Percentiles rank a stretch among this genome's conserved stretches.
These are phyloP conservation scores for Dermatemys mawii DNA, from an alignment of 2,113 vertebrate species.

Conservation along the genomic window DNA sequence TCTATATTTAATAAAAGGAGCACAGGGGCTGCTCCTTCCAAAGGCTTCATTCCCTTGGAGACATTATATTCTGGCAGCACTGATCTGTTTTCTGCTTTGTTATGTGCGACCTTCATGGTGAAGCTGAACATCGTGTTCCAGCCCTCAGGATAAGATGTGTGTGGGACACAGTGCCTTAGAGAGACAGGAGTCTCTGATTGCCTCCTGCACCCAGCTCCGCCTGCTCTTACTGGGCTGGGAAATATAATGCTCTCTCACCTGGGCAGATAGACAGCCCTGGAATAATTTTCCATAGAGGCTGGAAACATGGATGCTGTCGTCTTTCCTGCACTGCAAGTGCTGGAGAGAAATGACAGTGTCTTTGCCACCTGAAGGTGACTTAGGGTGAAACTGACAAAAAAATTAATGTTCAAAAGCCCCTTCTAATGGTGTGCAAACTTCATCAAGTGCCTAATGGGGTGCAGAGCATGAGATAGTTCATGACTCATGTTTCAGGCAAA, in stretches of 20 bases:
- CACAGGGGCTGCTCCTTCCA: background rate
- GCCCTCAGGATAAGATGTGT: background rate
- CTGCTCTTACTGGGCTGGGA: background rate
- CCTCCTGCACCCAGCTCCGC: background rate
- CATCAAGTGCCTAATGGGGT: background rate
- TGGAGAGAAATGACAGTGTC: background rate
- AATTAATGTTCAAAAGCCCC: background rate
- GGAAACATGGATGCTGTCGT: rapidly evolving
- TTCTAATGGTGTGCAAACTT: background rate
- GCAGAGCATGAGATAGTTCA: background rate
- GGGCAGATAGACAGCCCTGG: rapidly evolving
- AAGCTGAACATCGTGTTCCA: background rate
- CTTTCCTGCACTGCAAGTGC: rapidly evolving
- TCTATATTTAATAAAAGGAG: background rate
- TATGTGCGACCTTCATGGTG: background rate
- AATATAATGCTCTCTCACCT: rapidly evolving
- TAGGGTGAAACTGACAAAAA: background rate
- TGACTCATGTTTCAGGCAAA: background rate
- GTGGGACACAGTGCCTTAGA: background rate
- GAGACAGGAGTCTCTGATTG: background rate
- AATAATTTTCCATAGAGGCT: background rate
- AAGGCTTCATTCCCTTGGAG: background rate
- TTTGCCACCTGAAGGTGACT: background rate
- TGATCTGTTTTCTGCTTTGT: background rate
- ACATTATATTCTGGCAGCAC: background rate